These are phyloP conservation scores for Barbus barbus DNA, from an alignment of 2,113 vertebrate species.

Conservation along the genomic window DNA sequence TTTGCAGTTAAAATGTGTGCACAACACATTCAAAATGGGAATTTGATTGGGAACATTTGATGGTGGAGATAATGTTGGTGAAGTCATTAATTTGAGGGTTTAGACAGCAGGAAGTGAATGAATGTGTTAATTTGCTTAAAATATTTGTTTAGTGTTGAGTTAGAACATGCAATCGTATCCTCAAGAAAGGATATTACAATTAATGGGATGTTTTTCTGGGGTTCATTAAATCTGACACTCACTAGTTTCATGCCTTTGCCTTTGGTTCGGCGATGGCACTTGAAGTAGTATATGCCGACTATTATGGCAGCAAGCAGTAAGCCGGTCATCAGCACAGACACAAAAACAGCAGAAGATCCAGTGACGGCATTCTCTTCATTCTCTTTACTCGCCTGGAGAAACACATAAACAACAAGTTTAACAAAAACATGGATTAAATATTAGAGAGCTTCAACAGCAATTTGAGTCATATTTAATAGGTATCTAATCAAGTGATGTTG, in stretches of 20 bases:
- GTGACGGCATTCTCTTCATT: constrained; percentile 23
- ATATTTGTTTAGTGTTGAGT: neutral
- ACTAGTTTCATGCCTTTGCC: constrained; percentile 85
- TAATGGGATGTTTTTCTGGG: neutral
- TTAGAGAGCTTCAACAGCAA: neutral
- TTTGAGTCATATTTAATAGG: neutral
- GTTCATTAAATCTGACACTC: constrained; percentile 61
- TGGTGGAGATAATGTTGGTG: neutral
- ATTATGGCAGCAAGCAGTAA: constrained; percentile 78
- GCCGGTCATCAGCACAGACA: constrained; percentile 82
- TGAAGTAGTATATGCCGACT: constrained; percentile 74
- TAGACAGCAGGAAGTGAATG: neutral
- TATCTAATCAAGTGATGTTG: neutral
- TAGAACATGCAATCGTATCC: neutral
- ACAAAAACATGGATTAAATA: neutral
- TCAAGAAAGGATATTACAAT: neutral
- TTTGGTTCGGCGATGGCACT: constrained; percentile 76
- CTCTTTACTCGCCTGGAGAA: constrained; percentile 52
- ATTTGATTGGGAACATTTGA: constrained; percentile 4
- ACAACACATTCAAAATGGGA: neutral
- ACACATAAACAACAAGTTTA: neutral
- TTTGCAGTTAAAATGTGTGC: neutral
- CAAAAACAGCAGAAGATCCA: constrained; percentile 74
- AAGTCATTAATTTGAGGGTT: neutral
- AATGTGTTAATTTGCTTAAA: neutral